Evolutionary conservation across 92 coral and sea anemone species (phyloP), one percentile per base, ranked within the genome.

Genomic region (Ricordea florida): DNA sequence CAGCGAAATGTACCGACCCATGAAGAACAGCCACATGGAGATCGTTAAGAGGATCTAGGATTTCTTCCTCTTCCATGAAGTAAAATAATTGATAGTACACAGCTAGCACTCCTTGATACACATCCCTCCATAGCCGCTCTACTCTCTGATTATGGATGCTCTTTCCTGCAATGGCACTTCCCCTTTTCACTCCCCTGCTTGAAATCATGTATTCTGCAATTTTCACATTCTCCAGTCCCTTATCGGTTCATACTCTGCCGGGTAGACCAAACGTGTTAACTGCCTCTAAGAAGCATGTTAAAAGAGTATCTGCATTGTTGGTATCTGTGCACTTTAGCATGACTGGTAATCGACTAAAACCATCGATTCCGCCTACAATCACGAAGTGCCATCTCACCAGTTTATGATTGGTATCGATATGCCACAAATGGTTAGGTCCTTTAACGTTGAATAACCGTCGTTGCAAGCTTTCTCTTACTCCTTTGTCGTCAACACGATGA

Each of bases 1-100:
- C n/a, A n/a, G n/a, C n/a, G n/a, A n/a, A n/a, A n/a, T n/a, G n/a
- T n/a, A n/a, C n/a, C n/a, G n/a, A n/a, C n/a, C n/a, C n/a, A n/a
- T n/a, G n/a, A 11, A 85, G 80, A 9, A 86, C 90, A 43, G 41
- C 81, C 27, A 89, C 25, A 51, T 79, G 87, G 24, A 70, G 44
- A 17, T 61, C 64, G 53, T 81, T 62, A 7, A 79, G 46, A 3
- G 38, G 57, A 43, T 43, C 56, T 5, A 64, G 37, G 38, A 66
- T 66, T 27, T 13, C 57, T 29, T 57, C 40, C 6, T 57, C 41
- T 34, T 57, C 65, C 44, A 57, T 57, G 16, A 57, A 57, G 16
- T 71, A 71, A 65, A 80, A 80, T 25, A 80, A 35, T 57, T 80
- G 86, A 24, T 57, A 69, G 35, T 17, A 74, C 47, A 49, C 11